phyloP scores from a whole-genome alignment of 2,797 vertebrate genomes.

The Poliocrania exsul region DNA sequence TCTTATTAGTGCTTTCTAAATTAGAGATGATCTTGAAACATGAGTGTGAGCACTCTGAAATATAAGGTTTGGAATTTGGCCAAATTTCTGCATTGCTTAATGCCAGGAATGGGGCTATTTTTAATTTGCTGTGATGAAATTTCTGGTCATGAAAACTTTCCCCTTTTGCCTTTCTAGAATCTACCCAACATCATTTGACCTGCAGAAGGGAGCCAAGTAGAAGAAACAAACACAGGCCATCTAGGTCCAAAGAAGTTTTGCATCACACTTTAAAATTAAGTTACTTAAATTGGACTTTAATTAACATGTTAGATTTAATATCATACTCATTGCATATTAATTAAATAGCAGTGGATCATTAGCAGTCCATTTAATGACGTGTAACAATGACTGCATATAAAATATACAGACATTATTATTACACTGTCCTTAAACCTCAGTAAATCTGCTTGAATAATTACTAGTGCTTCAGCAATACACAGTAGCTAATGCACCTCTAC shows the following conservation, averaged over 20 bases:
- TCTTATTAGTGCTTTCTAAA: not conserved
- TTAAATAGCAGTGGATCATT: conserved; percentile 77
- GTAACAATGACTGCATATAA: conserved; percentile 70
- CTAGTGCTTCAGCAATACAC: conserved; percentile 56
- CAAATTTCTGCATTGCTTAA: not conserved
- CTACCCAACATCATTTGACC: not conserved
- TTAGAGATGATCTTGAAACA: not conserved
- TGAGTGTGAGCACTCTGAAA: not conserved
- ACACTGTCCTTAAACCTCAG: conserved; percentile 70
- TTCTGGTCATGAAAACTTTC: not conserved
- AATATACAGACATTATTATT: conserved; percentile 69
- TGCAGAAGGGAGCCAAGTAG: conserved; percentile 15
- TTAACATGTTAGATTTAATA: conserved; percentile 78
- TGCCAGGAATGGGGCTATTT: not conserved
- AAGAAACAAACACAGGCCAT: conserved; percentile 25
- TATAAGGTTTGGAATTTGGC: not conserved
- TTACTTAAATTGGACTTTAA: conserved; percentile 72
- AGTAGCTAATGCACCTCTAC: conserved; percentile 18
- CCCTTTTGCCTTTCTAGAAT: not conserved
- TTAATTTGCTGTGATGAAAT: not conserved
- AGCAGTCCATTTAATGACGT: conserved; percentile 73
- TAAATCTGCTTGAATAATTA: conserved; percentile 78
- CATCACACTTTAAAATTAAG: conserved; percentile 73
- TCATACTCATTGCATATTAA: conserved; percentile 73
- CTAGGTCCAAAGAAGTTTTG: conserved; percentile 59